These are phyloP conservation scores for Pogonocherus hispidulus DNA, from an alignment of 2,888 invertebrate genomes.

Conservation along the genomic window DNA sequence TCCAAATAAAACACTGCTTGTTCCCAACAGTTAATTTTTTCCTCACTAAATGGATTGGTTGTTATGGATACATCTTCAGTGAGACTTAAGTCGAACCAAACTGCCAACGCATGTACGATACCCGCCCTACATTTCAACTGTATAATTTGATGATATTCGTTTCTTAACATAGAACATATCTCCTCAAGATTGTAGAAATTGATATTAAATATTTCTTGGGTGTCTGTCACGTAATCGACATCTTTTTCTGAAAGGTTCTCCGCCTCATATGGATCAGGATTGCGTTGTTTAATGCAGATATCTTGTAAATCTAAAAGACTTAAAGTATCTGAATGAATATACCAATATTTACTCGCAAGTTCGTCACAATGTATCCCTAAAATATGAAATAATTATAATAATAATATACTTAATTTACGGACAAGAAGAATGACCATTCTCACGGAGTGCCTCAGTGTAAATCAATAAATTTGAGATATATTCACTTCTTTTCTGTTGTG, in stretches of 20 bases:
- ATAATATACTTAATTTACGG: background rate
- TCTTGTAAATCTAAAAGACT: constrained; percentile 59
- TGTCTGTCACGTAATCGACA: constrained; percentile 73
- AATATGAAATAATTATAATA: constrained; percentile 10
- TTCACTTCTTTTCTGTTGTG: no score
- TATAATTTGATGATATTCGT: constrained; percentile 35
- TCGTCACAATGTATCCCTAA: constrained; percentile 41
- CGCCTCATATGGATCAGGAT: constrained; percentile 77
- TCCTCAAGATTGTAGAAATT: constrained; percentile 75
- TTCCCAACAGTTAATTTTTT: constrained; percentile 79
- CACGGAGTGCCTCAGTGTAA: no score
- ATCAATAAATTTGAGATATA: no score
- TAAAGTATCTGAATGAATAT: constrained; percentile 33
- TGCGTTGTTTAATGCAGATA: constrained; percentile 62
- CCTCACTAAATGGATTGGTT: constrained; percentile 72
- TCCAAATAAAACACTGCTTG: constrained; percentile 79
- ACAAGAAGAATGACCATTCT: no score
- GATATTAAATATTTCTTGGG: constrained; percentile 72
- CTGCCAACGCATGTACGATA: constrained; percentile 75
- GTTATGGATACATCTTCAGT: constrained; percentile 75
- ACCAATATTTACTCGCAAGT: constrained; percentile 33
- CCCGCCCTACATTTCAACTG: constrained; percentile 66
- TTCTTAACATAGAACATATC: constrained; percentile 63
- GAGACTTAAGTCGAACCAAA: constrained; percentile 83
- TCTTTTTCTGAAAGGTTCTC: constrained; percentile 75